phyloP scores from a whole-genome alignment of 2,888 invertebrate genomes.

The Ormyrus pomaceus region DNA sequence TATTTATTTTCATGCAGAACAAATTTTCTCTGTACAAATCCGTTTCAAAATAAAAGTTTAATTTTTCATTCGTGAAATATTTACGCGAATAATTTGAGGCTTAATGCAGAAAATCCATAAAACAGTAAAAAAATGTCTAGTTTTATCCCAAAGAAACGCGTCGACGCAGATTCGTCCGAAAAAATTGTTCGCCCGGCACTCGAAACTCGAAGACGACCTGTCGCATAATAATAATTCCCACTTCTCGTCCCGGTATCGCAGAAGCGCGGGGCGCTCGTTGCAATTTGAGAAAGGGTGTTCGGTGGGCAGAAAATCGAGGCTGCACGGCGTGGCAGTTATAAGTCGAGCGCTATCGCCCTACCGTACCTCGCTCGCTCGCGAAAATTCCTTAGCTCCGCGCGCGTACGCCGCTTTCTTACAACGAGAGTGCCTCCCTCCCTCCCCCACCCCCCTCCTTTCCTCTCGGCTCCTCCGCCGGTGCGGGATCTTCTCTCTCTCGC shows the following conservation, averaged over 20 bases:
- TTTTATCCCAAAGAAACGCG: neutral
- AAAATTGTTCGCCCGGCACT: neutral
- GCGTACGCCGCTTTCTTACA: conserved; percentile 8
- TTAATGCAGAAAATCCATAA: too few species aligned
- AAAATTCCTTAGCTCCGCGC: conserved; percentile 42
- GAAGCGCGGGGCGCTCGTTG: conserved; percentile 29
- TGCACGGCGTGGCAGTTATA: conserved; percentile 47
- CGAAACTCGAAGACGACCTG: conserved; percentile 40
- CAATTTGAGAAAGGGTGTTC: conserved; percentile 56
- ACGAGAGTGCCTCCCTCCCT: conserved; percentile 41
- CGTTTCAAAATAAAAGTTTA: too few species aligned
- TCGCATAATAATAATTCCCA: conserved; percentile 54
- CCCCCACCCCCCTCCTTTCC: too few species aligned
- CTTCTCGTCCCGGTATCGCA: conserved; percentile 31
- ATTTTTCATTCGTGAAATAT: too few species aligned
- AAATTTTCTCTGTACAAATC: too few species aligned
- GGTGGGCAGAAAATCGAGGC: conserved; percentile 51
- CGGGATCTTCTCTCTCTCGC: conserved; percentile 34
- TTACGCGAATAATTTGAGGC: too few species aligned
- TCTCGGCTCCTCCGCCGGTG: neutral
- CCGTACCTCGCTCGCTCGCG: conserved; percentile 56
- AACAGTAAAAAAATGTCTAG: too few species aligned
- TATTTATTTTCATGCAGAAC: too few species aligned
- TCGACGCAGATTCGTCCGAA: neutral
- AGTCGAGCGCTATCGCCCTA: conserved; percentile 44